Conservation (phyloP, 2,888 invertebrate species). For the Sesia apiformis region DNA sequence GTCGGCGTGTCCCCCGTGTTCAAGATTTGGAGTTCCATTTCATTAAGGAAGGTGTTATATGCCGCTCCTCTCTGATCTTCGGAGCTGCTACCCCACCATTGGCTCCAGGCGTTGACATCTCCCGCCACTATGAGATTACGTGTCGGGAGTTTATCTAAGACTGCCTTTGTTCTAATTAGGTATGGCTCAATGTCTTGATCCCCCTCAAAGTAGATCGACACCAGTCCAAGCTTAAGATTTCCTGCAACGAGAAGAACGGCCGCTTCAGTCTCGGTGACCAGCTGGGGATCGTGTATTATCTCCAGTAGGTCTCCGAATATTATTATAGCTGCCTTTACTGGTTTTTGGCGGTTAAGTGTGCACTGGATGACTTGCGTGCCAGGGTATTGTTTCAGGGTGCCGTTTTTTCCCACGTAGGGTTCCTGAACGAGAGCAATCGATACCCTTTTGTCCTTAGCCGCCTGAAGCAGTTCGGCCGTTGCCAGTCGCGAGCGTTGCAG, state of each 20-base stretch:
- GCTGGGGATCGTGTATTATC: slow-evolving; percentile 12
- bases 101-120: slow-evolving; percentile 6
- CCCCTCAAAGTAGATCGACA: too few species aligned
- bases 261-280: slow-evolving; percentile 14
- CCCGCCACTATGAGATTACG: slow-evolving; percentile 4
- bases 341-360: slow-evolving; percentile 12
- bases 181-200: too few species aligned
- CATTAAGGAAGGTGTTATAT: too few species aligned
- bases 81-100: slow-evolving; percentile 3
- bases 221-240: slow-evolving; percentile 4
- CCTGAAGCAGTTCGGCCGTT: too few species aligned
- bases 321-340: slow-evolving; percentile 15
- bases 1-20: too few species aligned
- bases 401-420: slow-evolving; percentile 16
- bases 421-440: slow-evolving; percentile 18
- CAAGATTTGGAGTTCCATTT: too few species aligned
- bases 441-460: slow-evolving; percentile 2
- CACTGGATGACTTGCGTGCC: slow-evolving; percentile 15
- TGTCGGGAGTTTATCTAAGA: not conserved
- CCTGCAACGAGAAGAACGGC: slow-evolving; percentile 8
- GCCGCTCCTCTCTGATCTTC: not conserved
- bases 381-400: slow-evolving; percentile 8
- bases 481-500: too few species aligned
- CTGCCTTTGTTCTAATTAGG: slow-evolving; percentile 10
- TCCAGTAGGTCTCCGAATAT: slow-evolving; percentile 10